Evolutionary conservation across 2,113 vertebrate species (phyloP).

Genomic region (Alaudala cheleensis): DNA sequence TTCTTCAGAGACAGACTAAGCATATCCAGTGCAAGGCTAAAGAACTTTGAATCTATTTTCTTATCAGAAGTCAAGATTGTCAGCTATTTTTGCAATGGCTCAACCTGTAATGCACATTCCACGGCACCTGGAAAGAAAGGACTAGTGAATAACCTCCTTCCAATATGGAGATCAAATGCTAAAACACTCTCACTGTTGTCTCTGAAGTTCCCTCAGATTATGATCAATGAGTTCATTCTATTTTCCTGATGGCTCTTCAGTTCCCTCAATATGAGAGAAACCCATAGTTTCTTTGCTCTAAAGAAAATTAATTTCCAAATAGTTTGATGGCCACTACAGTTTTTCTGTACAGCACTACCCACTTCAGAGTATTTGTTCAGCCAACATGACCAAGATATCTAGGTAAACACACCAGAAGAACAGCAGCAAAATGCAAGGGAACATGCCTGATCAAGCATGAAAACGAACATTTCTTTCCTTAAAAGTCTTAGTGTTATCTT

Average conservation of each 20-base stretch:
- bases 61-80: conserved; percentile 1
- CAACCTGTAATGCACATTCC: neutral
- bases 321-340: neutral
- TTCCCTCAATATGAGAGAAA: neutral
- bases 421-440: neutral
- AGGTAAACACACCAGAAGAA: neutral
- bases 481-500: neutral
- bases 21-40: neutral
- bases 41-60: neutral
- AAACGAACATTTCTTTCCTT: neutral
- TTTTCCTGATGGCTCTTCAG: neutral
- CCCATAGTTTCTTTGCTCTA: neutral
- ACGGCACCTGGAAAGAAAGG: neutral
- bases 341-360: neutral
- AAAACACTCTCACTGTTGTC: neutral
- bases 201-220: neutral
- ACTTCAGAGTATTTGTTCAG: neutral
- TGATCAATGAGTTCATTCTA: neutral
- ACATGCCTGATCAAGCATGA: neutral
- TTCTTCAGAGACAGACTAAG: neutral
- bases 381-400: neutral
- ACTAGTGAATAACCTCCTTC: neutral
- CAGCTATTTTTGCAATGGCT: neutral
- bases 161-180: neutral
- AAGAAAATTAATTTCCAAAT: neutral